Percentiles rank a stretch among this genome's conserved stretches.
These are phyloP conservation scores for Liopterus haemorrhoidalis DNA, from an alignment of 2,888 invertebrate genomes.

Conservation along the genomic window DNA sequence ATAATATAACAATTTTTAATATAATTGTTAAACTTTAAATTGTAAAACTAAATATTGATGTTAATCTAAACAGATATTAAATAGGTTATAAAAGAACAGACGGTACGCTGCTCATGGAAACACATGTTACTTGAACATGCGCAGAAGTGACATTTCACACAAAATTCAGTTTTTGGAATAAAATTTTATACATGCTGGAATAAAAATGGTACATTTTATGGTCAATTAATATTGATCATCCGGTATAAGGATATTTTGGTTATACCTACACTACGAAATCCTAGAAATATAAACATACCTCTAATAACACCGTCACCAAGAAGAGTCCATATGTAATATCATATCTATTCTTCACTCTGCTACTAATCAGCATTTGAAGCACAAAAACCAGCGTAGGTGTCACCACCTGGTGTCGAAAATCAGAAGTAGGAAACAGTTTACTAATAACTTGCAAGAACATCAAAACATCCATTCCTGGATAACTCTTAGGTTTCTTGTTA, in stretches of 20 bases:
- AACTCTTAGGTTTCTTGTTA: conserved; percentile 52
- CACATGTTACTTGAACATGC: no score
- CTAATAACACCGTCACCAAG: conserved; percentile 63
- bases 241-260: no score
- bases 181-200: no score
- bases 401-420: conserved; percentile 82
- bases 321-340: conserved; percentile 76
- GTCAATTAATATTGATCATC: not conserved
- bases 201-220: no score
- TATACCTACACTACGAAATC: conserved; percentile 1
- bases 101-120: no score
- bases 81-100: no score
- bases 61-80: no score
- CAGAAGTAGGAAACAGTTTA: conserved; percentile 81
- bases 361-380: conserved; percentile 66
- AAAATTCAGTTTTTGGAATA: no score
- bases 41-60: no score
- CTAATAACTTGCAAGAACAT: conserved; percentile 77
- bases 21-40: no score
- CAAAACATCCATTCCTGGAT: conserved; percentile 64
- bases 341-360: conserved; percentile 56
- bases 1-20: no score
- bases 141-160: no score
- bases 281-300: conserved; percentile 49
- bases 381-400: conserved; percentile 80